Base-by-base conservation (phyloP, 2,888 invertebrate genomes). In the Synergus japonicus region DNA sequence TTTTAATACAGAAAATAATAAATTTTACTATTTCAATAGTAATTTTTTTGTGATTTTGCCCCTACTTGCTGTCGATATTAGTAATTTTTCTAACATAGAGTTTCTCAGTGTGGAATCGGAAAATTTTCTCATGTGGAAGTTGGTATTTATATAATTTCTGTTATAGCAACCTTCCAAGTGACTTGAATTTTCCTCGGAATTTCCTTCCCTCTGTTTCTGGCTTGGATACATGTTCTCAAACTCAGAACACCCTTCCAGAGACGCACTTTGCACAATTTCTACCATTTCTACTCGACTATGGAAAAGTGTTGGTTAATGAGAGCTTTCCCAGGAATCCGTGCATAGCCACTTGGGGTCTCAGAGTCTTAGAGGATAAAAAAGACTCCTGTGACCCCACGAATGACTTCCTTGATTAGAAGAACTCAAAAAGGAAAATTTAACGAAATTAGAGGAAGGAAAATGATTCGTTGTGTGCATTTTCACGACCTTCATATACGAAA, bases 151-250 rank as follows among this genome's bases (percentile, higher is more conserved):
- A 37, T 69, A 69, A 69, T 46, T 69, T 46, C 46, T 10, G 15
- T 69, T 69, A 67, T 46, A 49, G 67, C 49, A 69, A 46, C 46
- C 46, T 69, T 69, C 29, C 29, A 69, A 69, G 67, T 69, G 67
- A 69, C 67, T 69, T 69, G 22, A 44, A 69, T 69, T 69, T 69
- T 46, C 67, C 46, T 49, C 29, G 29, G 29, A 29, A 29, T 29
- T 29, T 29, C 29, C 29, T 29, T 29, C 3, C 46, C 46, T 49
- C 46, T 69, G 46, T 69, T 69, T 69, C 67, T 69, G 46, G 46
- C 29, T 49, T 49, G 44, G 46, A 46, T 44, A 67, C 67, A 44
- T 67, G 7, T 46, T 29, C 46, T 29, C 22, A 22, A 22, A 65
- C 41, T 41, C 15, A 65, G 41, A 65, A 65, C 65, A 29, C 46